Conservation (phyloP, 1,140 invertebrate genomes). For the Drosophila aff. region DNA sequence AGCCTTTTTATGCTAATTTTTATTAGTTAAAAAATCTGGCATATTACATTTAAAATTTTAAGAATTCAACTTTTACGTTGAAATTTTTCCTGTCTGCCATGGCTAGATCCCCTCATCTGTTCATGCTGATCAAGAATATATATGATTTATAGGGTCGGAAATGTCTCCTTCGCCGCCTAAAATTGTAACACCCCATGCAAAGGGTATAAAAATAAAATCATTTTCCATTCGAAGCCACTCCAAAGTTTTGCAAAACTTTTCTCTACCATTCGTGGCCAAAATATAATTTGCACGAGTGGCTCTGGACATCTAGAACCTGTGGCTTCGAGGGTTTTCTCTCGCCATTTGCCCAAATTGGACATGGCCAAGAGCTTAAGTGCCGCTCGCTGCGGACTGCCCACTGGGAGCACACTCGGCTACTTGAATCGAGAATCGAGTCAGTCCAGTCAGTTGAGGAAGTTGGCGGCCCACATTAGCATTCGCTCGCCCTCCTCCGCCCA, state of each 20-base stretch:
- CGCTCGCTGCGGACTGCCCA: slow-evolving; percentile 32
- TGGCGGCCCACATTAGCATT: slow-evolving; percentile 47
- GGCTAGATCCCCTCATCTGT: too few species aligned
- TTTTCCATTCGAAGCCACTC: not conserved
- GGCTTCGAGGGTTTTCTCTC: slow-evolving; percentile 26
- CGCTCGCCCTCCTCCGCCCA: not conserved
- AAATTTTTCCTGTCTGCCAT: too few species aligned
- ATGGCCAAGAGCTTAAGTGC: slow-evolving; percentile 37
- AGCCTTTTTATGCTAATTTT: too few species aligned
- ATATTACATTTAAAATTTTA: too few species aligned
- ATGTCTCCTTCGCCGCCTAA: too few species aligned
- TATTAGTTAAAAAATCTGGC: too few species aligned
- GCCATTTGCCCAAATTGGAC: slow-evolving; percentile 31
- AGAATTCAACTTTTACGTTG: too few species aligned
- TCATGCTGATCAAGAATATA: too few species aligned
- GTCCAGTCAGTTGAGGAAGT: slow-evolving; percentile 27
- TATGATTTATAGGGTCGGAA: too few species aligned
- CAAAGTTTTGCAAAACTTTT: not conserved
- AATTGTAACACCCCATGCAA: too few species aligned
- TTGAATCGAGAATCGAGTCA: slow-evolving; percentile 7
- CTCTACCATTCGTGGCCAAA: slow-evolving; percentile 18
- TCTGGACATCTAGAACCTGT: slow-evolving; percentile 35
- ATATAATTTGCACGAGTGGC: slow-evolving; percentile 35
- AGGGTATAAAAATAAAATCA: too few species aligned
- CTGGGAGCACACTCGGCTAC: slow-evolving; percentile 40